Conservation (phyloP, 2,113 vertebrate genomes). For the Gobio gobio region DNA sequence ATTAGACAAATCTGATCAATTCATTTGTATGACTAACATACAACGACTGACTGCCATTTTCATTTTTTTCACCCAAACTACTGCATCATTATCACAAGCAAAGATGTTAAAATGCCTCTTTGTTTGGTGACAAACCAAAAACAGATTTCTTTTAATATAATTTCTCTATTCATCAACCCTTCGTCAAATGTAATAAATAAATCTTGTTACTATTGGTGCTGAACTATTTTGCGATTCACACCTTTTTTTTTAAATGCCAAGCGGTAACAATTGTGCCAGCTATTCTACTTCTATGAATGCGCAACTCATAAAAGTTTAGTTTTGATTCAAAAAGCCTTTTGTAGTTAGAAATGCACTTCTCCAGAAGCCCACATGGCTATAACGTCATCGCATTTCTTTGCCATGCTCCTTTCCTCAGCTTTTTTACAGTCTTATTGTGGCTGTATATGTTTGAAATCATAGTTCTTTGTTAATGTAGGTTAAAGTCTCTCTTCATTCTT, state of each 20-base stretch:
- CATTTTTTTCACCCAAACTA: background rate
- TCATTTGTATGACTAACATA: background rate
- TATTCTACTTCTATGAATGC: background rate
- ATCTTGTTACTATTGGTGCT: background rate
- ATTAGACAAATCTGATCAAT: background rate
- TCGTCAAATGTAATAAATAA: background rate
- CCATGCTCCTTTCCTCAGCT: background rate
- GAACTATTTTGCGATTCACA: background rate
- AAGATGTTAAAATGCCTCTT: background rate
- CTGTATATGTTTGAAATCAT: constrained; percentile 7
- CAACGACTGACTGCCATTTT: background rate
- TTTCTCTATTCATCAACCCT: background rate
- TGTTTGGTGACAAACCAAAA: background rate
- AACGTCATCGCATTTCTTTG: background rate
- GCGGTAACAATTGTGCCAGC: background rate
- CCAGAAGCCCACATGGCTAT: background rate
- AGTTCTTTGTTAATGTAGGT: constrained; percentile 26
- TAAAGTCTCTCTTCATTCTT: constrained; percentile 17
- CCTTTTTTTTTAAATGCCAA: too few relatives aligned
- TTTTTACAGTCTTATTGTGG: background rate
- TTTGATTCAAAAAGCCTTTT: background rate
- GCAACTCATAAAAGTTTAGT: background rate
- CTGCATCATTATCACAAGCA: background rate
- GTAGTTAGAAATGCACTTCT: background rate
- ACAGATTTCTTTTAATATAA: background rate